A percentile compares a stretch with the other conserved stretches of the same genome.
Evolutionary conservation across 2,113 vertebrate genomes (phyloP).

Genomic region (Oncorhynchus tshawytscha): DNA sequence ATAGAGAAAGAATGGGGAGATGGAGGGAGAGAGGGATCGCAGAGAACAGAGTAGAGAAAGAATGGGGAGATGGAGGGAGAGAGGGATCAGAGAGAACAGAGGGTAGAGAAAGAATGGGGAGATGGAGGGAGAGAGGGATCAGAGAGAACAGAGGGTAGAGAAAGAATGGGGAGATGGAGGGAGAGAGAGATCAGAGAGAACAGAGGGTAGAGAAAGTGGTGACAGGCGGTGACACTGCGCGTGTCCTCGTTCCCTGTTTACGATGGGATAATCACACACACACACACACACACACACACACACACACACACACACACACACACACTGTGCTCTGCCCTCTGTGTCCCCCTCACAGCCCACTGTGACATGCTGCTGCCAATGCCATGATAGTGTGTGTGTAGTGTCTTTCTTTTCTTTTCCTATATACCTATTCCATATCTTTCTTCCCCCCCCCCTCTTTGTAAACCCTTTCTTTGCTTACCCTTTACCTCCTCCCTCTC

Average conservation of each 20-base stretch:
- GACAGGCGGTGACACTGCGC: slow-evolving; percentile 62
- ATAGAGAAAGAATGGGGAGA: neutral
- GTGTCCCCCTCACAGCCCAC: slow-evolving; percentile 44
- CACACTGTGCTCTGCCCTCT: slow-evolving; percentile 46
- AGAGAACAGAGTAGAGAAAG: slow-evolving; percentile 32
- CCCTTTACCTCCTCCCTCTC: neutral
- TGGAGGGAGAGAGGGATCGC: slow-evolving; percentile 1
- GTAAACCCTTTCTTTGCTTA: neutral
- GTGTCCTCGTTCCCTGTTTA: slow-evolving; percentile 63
- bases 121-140: neutral
- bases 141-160: slow-evolving; percentile 36
- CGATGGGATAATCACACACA: slow-evolving; percentile 50
- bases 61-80: too few relatives aligned
- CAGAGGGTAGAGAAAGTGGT: slow-evolving; percentile 46
- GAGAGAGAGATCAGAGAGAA: slow-evolving; percentile 11
- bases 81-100: too few relatives aligned
- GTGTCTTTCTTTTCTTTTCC: neutral
- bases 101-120: neutral
- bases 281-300: slow-evolving; percentile 38
- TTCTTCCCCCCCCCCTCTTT: neutral
- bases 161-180: neutral
- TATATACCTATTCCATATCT: neutral
- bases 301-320: slow-evolving; percentile 34
- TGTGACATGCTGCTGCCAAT: slow-evolving; percentile 39
- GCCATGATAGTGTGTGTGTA: slow-evolving; percentile 20